phyloP scores from a whole-genome alignment of 1,140 invertebrate genomes.

The Akabosia matsudoensis region DNA sequence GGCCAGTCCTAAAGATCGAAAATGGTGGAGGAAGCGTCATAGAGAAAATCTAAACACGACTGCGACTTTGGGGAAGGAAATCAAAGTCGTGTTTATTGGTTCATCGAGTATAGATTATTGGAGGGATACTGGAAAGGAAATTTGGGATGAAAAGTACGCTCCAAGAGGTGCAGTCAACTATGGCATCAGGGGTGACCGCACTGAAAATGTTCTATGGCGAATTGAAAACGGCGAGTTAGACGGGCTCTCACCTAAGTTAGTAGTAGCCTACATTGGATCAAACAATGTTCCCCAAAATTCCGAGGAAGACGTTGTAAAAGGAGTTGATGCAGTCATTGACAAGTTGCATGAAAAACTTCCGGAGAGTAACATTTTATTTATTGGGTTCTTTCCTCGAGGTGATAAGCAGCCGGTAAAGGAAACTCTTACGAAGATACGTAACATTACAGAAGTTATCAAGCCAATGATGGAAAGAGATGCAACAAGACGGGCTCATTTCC shows the following conservation, averaged over 20 bases:
- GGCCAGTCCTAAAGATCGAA: neutral
- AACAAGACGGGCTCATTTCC: neutral
- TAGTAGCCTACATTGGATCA: constrained; percentile 1
- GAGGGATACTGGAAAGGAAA: constrained; percentile 12
- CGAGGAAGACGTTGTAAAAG: neutral
- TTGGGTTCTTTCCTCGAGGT: neutral
- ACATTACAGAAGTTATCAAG: neutral
- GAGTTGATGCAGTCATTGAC: neutral
- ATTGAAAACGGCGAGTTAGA: constrained; percentile 61
- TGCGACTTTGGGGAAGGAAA: neutral
- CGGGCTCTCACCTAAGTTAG: constrained; percentile 46
- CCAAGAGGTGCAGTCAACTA: constrained; percentile 55
- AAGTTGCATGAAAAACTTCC: neutral
- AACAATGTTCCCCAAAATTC: neutral
- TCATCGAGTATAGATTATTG: constrained; percentile 26
- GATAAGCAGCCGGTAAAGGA: neutral
- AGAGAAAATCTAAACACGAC: constrained; percentile 16
- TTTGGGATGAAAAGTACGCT: constrained; percentile 33
- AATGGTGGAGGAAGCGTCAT: constrained; percentile 19
- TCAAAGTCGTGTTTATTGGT: constrained; percentile 29
- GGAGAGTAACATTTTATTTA: neutral
- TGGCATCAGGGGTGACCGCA: constrained; percentile 60
- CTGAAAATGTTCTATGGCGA: constrained; percentile 60
- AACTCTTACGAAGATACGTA: neutral
- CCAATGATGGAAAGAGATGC: neutral